Base-by-base conservation (phyloP, 37 sponge, comb jelly and placozoan species). In the Chondrilla cf. caribensis region DNA sequence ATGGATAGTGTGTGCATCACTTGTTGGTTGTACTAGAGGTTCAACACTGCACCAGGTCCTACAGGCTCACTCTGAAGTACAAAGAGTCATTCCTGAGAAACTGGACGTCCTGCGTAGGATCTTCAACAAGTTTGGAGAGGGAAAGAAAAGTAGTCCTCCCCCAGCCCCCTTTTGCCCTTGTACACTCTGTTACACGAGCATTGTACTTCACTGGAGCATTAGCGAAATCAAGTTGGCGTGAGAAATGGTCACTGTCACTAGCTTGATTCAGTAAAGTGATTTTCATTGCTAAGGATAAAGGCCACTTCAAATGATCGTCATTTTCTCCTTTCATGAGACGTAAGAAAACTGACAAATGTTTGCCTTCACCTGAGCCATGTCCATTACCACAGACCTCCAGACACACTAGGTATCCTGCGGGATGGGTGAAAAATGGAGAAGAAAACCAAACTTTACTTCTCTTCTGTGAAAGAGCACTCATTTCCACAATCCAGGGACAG, bases 31-130 rank as follows among this genome's bases (percentile, higher is more conserved):
- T n/a, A n/a, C n/a, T n/a, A n/a, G n/a, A n/a, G n/a, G n/a, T n/a
- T n/a, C n/a, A n/a, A n/a, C n/a, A n/a, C n/a, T n/a, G n/a, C n/a
- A n/a, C n/a, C n/a, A 47, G 11, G 51, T 47, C 6, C 11, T 47
- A 47, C 11, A 47, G 6, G 51, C 5, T 22, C 5, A 88, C 76
- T 22, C 80, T 78, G 51, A 88, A 88, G 60, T 60, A 84, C 4
- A 88, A 39, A 42, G 47, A 38, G 55, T 83, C 89, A 60, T 87
- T 80, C 33, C 76, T 82, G 54, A 87, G 44, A 33, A 75, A 81
- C 57, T 82, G 82, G 39, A 76, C 70, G n/a, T 64, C 51, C 42
- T 81, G 42, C 11, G 4, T 60, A 54, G 51, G 24, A 47, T 47
- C 51, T 1, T 60, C 41, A 37, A 39, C 31, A 19, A 73, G 44